Evolutionary conservation across 92 coral and sea anemone genomes (phyloP).

Genomic region (Galaxea fascicularis): DNA sequence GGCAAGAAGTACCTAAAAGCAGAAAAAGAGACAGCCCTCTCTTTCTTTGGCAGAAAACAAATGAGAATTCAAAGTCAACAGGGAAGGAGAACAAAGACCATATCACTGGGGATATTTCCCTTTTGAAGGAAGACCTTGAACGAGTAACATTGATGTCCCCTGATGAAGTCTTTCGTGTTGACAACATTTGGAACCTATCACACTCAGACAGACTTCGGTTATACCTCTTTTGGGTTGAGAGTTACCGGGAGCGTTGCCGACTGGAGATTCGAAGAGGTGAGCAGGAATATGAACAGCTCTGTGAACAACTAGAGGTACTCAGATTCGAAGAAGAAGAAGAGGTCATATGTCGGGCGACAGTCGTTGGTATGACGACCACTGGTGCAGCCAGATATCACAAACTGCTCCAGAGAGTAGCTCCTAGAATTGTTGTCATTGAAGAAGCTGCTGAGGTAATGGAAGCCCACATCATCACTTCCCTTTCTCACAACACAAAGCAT

Average conservation of each 20-base stretch:
- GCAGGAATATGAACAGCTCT: slow-evolving; percentile 51
- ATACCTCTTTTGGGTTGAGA: slow-evolving; percentile 68
- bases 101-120: slow-evolving; percentile 24
- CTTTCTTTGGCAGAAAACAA: background rate
- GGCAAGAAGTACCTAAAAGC: too few relatives aligned
- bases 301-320: slow-evolving; percentile 23
- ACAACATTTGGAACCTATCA: slow-evolving; percentile 63
- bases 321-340: slow-evolving; percentile 49
- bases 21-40: too few relatives aligned
- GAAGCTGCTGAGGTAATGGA: slow-evolving; percentile 92
- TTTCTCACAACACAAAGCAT: slow-evolving; percentile 73
- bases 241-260: slow-evolving; percentile 42
- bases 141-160: slow-evolving; percentile 38
- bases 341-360: slow-evolving; percentile 61
- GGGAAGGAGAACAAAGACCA: background rate
- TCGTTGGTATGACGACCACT: slow-evolving; percentile 85
- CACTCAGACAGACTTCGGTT: slow-evolving; percentile 55
- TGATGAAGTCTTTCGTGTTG: slow-evolving; percentile 38
- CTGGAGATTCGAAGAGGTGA: slow-evolving; percentile 29
- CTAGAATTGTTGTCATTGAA: slow-evolving; percentile 74
- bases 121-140: slow-evolving; percentile 31
- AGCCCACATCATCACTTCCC: slow-evolving; percentile 80
- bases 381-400: slow-evolving; percentile 74
- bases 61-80: background rate
- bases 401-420: slow-evolving; percentile 60